Evolutionary conservation across 2,797 vertebrate species (phyloP).

Genomic region (Neosilurus hyrtlii): DNA sequence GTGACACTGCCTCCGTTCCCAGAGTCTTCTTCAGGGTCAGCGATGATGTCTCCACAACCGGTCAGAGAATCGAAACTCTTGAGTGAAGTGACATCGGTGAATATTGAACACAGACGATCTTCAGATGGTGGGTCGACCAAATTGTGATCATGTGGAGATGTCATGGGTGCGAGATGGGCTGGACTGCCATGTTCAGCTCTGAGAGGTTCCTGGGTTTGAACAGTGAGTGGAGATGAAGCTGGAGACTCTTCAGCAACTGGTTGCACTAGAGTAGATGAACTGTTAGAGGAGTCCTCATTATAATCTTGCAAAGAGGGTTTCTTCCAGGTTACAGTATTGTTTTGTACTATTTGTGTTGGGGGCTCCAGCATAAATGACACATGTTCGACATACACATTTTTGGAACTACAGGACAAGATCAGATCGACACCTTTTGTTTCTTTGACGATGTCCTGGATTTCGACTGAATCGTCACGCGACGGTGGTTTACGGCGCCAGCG

Average conservation of each 20-base stretch:
- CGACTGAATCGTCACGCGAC: constrained; percentile 66
- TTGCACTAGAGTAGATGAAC: constrained; percentile 63
- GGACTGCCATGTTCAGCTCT: constrained; percentile 43
- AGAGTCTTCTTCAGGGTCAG: constrained; percentile 89
- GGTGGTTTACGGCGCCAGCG: constrained; percentile 85
- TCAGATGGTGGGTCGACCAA: constrained; percentile 89
- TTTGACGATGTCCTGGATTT: constrained; percentile 62
- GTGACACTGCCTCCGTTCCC: constrained; percentile 73
- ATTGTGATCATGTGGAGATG: constrained; percentile 82
- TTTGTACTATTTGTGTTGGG: constrained; percentile 61
- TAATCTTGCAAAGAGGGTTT: constrained; percentile 54
- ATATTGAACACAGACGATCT: constrained; percentile 87
- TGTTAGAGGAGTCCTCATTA: constrained; percentile 43
- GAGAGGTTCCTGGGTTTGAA: constrained; percentile 50
- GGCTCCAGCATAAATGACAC: constrained; percentile 76
- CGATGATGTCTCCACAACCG: constrained; percentile 98
- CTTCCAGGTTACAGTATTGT: constrained; percentile 61
- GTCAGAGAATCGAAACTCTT: constrained; percentile 99
- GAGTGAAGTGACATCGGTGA: constrained; percentile 97
- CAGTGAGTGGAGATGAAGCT: constrained; percentile 57
- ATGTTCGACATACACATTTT: constrained; percentile 78
- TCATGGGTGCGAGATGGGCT: constrained; percentile 52
- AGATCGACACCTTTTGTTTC: constrained; percentile 50
- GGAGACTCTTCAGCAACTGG: constrained; percentile 64
- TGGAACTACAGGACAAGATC: constrained; percentile 71